These are phyloP conservation scores for Luffia ferchaultella DNA, from an alignment of 2,888 invertebrate genomes.

Conservation along the genomic window DNA sequence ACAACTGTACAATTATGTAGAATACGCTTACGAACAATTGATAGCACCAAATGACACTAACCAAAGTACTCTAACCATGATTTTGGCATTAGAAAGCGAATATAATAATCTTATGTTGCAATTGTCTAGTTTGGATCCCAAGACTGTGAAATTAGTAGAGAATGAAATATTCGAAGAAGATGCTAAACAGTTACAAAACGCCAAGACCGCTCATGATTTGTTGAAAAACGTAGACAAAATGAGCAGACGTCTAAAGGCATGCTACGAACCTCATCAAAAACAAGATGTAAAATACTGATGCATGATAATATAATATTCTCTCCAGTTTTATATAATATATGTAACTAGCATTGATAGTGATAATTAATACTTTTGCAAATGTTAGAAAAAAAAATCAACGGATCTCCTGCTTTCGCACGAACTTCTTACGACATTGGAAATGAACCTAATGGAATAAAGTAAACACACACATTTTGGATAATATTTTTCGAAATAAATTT, in stretches of 20 bases:
- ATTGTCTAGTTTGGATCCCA: constrained; percentile 42
- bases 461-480: too few relatives aligned
- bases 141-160: constrained; percentile 41
- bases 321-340: too few relatives aligned
- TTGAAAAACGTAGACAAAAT: constrained; percentile 49
- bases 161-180: constrained; percentile 42
- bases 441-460: too few relatives aligned
- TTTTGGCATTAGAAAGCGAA: constrained; percentile 64
- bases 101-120: constrained; percentile 46
- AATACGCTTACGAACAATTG: constrained; percentile 71
- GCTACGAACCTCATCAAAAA: constrained; percentile 37
- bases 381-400: too few relatives aligned
- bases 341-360: too few relatives aligned
- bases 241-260: constrained; percentile 40
- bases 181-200: constrained; percentile 34
- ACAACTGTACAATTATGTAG: constrained; percentile 68
- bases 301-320: not conserved
- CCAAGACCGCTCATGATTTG: constrained; percentile 39
- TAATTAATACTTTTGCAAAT: too few relatives aligned
- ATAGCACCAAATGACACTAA: constrained; percentile 70
- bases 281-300: too few relatives aligned
- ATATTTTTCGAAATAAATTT: too few relatives aligned
- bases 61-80: constrained; percentile 67
- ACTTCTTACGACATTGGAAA: too few relatives aligned
- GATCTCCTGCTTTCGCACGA: too few relatives aligned